phyloP scores from a whole-genome alignment of 2,113 vertebrate genomes.

The Empidonax alnorum region DNA sequence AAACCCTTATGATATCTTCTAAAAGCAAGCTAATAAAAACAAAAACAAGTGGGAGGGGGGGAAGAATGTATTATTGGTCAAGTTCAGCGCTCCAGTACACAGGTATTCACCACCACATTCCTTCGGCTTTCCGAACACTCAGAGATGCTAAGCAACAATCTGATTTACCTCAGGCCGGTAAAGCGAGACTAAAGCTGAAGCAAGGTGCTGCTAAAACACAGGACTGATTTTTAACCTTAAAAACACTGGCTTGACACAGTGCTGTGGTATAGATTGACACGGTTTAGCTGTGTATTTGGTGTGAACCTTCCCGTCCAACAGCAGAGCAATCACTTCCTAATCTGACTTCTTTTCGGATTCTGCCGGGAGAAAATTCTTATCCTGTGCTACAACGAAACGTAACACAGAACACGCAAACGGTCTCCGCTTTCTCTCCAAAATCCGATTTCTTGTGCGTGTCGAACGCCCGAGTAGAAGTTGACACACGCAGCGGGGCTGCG shows the following conservation, averaged over 20 bases:
- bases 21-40: not conserved
- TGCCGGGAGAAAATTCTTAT: not conserved
- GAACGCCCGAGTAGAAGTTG: rapidly evolving
- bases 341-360: not conserved
- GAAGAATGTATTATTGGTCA: not conserved
- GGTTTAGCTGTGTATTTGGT: not conserved
- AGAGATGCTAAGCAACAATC: not conserved
- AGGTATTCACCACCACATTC: not conserved
- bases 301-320: not conserved
- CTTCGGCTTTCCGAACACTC: not conserved
- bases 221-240: not conserved
- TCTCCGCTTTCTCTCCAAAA: not conserved
- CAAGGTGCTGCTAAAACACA: not conserved
- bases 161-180: not conserved
- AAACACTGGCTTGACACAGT: not conserved
- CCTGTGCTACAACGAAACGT: not conserved
- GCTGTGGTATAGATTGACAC: rapidly evolving
- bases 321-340: not conserved
- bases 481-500: rapidly evolving
- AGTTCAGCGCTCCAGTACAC: not conserved
- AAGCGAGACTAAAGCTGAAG: not conserved
- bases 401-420: not conserved
- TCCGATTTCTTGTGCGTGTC: rapidly evolving
- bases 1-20: rapidly evolving
- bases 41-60: rapidly evolving